phyloP scores from a whole-genome alignment of 2,888 invertebrate species.

The Agriopis leucophaearia region DNA sequence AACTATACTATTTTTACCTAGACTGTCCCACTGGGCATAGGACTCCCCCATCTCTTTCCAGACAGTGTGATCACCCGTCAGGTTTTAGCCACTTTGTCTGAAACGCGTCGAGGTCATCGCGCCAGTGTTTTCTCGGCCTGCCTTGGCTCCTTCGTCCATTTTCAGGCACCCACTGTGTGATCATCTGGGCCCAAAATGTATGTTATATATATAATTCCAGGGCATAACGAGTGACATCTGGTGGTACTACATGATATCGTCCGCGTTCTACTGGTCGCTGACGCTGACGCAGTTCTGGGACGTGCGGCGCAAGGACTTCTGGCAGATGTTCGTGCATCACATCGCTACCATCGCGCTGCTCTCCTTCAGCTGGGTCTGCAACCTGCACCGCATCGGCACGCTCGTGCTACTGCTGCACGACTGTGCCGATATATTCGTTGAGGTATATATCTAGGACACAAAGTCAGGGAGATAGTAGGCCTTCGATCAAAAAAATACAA shows the following conservation, averaged over 20 bases:
- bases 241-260: constrained; percentile 98
- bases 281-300: constrained; percentile 96
- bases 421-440: constrained; percentile 95
- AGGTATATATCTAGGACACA: constrained; percentile 80
- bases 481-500: too few species aligned
- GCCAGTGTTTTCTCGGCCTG: too few species aligned
- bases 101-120: too few species aligned
- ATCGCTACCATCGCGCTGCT: constrained; percentile 95
- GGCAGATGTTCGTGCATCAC: constrained; percentile 99
- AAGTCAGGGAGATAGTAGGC: too few species aligned
- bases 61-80: too few species aligned
- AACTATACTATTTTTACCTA: too few species aligned
- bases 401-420: constrained; percentile 95
- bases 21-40: too few species aligned
- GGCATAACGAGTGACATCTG: constrained; percentile 93
- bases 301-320: constrained; percentile 95
- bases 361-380: constrained; percentile 96
- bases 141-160: too few species aligned
- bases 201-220: constrained; percentile 76
- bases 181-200: background rate
- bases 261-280: constrained; percentile 97
- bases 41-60: too few species aligned
- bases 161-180: too few species aligned
- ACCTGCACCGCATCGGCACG: constrained; percentile 95
- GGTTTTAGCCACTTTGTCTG: too few species aligned